Evolutionary conservation across 2,797 vertebrate species (phyloP).

Genomic region (Brotula barbata): DNA sequence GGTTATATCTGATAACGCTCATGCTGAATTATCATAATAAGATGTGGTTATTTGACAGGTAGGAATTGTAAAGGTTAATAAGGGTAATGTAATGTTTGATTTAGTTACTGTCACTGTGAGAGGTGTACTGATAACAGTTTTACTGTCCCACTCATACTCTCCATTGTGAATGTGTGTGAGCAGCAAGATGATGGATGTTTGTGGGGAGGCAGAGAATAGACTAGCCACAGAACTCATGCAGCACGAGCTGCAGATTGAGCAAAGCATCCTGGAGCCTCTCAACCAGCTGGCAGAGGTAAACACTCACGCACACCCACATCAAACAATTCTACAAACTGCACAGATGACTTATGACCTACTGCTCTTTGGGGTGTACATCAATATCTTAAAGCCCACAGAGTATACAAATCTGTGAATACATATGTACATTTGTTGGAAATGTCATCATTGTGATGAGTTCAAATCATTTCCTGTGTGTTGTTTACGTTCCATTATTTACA

Average conservation of each 20-base stretch:
- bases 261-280: conserved; percentile 89
- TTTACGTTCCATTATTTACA: background rate
- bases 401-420: too few species aligned
- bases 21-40: too few species aligned
- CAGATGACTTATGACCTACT: too few species aligned
- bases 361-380: background rate
- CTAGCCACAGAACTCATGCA: conserved; percentile 89
- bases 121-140: background rate
- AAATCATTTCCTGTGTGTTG: conserved; percentile 13
- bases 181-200: conserved; percentile 94
- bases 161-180: conserved; percentile 14
- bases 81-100: too few species aligned
- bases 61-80: too few species aligned
- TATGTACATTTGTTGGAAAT: conserved; percentile 1
- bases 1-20: too few species aligned
- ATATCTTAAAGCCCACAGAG: background rate
- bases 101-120: conserved; percentile 6
- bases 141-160: background rate
- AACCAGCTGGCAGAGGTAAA: conserved; percentile 76
- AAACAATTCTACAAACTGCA: background rate
- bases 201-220: conserved; percentile 88
- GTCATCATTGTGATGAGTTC: conserved; percentile 4
- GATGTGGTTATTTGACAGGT: too few species aligned
- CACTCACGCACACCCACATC: background rate
- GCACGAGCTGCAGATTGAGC: conserved; percentile 89